Evolutionary conservation across 1,140 invertebrate genomes (phyloP), one percentile per base, ranked within the genome.

Genomic region (Andricus grossulariae): DNA sequence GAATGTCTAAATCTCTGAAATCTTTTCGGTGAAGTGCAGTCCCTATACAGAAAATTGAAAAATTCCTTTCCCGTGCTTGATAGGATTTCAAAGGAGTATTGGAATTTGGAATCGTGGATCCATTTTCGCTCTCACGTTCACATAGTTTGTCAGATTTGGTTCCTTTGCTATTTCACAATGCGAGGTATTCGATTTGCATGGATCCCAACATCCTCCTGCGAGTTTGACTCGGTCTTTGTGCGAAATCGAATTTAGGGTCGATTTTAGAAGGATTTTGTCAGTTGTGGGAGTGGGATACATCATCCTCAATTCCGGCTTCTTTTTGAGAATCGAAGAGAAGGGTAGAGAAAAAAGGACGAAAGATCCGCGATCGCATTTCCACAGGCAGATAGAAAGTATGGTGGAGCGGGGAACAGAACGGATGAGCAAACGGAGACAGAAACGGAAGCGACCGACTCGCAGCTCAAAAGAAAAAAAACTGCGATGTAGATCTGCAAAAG

Each of bases 61-160:
- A 66, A 66, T 66, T 66, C 60, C 60, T 66, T 66, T 5, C 10
- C 60, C 13, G 25, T n/a, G 39, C 39, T 66, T 66, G 60, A 66
- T 66, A 25, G 60, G 60, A 66, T 66, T 66, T 39, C 32, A 66
- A 66, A 66, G 60, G 60, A n/a, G 32, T 66, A 32, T 66, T 66
- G 60, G 60, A 66, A 66, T 66, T 66, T 66, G 60, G 21, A 66
- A 66, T 16, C 32, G n/a, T 15, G 60, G 60, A 66, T 66, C 13
- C 25, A 32, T 66, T 66, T 66, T 66, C 60, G 60, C 60, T 66
- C 45, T 66, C 60, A 32, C 60, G 25, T 66, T 66, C 60, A 66
- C 60, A 66, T 66, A 66, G 60, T 66, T 66, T 39, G 60, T 66
- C 60, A 66, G 60, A 66, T 66, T 66, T 66, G 60, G 60, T 66